Base-by-base conservation (phyloP, 2,113 vertebrate species). In the Trichomycterus rosablanca region DNA sequence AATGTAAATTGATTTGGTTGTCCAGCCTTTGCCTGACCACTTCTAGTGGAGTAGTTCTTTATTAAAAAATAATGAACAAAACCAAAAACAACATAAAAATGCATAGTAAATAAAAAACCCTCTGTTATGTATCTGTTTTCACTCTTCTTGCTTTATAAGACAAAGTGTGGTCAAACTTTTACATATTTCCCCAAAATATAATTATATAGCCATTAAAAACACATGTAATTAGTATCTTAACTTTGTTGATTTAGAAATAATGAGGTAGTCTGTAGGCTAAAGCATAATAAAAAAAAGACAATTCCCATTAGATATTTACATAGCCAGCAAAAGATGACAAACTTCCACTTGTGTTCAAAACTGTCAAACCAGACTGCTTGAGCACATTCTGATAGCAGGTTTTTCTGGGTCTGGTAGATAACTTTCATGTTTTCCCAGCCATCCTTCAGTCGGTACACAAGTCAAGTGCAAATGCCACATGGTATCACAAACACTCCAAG, bases 191-290 rank as follows among this genome's bases (percentile, higher is more conserved):
- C 14, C 15, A 59, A 59, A 48, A 23, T 10, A 49, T 28, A 50
- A 50, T 39, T 49, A 49, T 8, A 18, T 37, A 49, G 44, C n/a
- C 8, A 15, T 16, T 39, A 37, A n/a, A 37, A 49, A 9, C 44
- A 42, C 44, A 42, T 26, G 15, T 1, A 16, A 30, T 49, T 4
- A 40, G 22, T 7, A 15, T 26, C 22, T 50, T 50, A 28, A 61
- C 45, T 40, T 35, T 59, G 19, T 35, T 28, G 37, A 48, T 61
- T 61, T 50, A 28, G 15, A 50, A 39, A 61, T 61, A 61, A 50
- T 63, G 39, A 53, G 24, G 4, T 43, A 28, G 26, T 39, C 39
- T 45, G 16, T 54, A 10, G 40, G 50, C n/a, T 54, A 23, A 9
- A 5, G n/a, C 6, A 45, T 63, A 35, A 63, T 35, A 24, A 35